Base-by-base conservation (phyloP, 2,113 vertebrate species). In the Cheirogaleus medius region DNA sequence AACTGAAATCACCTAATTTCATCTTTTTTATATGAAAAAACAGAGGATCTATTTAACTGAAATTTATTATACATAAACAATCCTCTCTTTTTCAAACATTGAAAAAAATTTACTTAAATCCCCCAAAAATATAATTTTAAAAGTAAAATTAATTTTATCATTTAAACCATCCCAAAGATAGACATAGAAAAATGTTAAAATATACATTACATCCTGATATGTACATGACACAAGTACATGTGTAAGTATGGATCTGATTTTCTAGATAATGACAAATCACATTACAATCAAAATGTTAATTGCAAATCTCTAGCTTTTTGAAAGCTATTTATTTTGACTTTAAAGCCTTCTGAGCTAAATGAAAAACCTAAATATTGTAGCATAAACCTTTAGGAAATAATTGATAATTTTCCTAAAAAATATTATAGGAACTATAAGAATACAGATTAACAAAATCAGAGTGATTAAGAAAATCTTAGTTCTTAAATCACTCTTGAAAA, bases 41-140 rank as follows among this genome's bases (percentile, higher is more conserved):
- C 44, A 93, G 3, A 87, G 20, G 14, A 87, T 63, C 90, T 60
- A 95, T 81, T 87, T 73, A 88, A 88, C 37, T 87, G 54, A 96
- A 93, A 77, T 60, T 52, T 78, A 77, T 29, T 64, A 68, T 25
- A 85, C 8, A 92, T 37, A 95, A 92, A 91, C 20, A 81, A 81
- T 39, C 37, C 17, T 54, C 9, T 64, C 47, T 80, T 86, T 91
- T 68, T 58, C 21, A 92, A 90, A 84, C 56, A 95, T 18, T 90
- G 29, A 97, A 18, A 95, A 96, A 93, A 82, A 6, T 89, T 95
- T 87, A 64, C 44, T 87, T 94, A 92, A 85, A 85, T 34, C 37
- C 11, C 11, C 60, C 27, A 25, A 80, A 80, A 76, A 76, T 52
- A 88, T 6, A 63, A 82, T 58, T 88, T 90, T 83, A 74, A 82